phyloP scores from a whole-genome alignment of 1,140 invertebrate species.

The Cyclina sinensis region DNA sequence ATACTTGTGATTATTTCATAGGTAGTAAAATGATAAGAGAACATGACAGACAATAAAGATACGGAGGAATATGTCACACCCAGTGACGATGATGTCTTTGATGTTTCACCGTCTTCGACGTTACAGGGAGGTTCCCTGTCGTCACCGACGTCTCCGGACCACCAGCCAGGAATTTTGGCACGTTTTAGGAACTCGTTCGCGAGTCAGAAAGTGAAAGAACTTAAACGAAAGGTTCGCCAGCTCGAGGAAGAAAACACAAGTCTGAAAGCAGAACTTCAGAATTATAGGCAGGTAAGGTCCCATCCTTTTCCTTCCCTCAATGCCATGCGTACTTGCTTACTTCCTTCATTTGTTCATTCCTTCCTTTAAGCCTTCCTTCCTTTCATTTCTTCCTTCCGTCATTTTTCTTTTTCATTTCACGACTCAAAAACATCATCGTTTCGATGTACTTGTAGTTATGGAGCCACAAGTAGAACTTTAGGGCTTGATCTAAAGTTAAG shows the following conservation, averaged over 20 bases:
- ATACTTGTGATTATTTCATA: too few species aligned
- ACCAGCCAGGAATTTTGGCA: background rate
- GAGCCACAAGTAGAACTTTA: too few species aligned
- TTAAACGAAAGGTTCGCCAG: background rate
- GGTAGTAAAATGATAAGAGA: background rate
- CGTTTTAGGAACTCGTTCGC: slow-evolving; percentile 5
- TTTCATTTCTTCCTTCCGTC: too few species aligned
- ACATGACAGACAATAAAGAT: background rate
- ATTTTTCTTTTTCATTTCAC: too few species aligned
- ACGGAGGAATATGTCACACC: background rate
- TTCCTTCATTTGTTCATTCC: too few species aligned
- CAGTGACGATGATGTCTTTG: background rate
- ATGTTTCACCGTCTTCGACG: slow-evolving; percentile 10
- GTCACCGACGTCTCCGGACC: slow-evolving; percentile 1
- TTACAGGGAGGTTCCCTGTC: background rate
- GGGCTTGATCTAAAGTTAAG: too few species aligned
- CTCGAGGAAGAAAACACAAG: background rate
- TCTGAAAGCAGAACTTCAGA: background rate
- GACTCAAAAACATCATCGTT: too few species aligned
- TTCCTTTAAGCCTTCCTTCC: too few species aligned
- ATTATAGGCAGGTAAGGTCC: background rate
- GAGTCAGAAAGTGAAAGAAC: background rate
- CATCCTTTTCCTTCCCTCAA: too few species aligned
- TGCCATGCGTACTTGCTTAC: too few species aligned
- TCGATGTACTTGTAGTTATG: too few species aligned